Evolutionary conservation across 2,888 invertebrate genomes (phyloP).

Genomic region (Camptogramma bilineatum): DNA sequence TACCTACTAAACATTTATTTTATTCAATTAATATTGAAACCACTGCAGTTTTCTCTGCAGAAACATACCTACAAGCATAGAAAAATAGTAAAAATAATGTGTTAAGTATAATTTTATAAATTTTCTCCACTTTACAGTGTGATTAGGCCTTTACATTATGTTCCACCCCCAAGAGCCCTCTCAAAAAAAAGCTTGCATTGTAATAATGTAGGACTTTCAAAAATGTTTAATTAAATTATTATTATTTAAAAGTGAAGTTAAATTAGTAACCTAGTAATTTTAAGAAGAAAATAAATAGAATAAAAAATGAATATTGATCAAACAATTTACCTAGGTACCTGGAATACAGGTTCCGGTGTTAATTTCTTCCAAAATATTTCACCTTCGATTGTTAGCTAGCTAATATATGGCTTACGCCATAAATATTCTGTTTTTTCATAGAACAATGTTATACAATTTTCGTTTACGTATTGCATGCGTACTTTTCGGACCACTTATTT

Average conservation of each 20-base stretch:
- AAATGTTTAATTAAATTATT: too few species aligned
- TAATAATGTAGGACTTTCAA: too few species aligned
- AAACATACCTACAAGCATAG: too few species aligned
- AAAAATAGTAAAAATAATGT: too few species aligned
- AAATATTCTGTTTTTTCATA: conserved; percentile 8
- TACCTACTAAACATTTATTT: too few species aligned
- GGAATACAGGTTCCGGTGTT: not conserved
- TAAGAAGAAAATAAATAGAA: not conserved
- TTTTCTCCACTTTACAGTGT: not conserved
- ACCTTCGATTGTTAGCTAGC: not conserved
- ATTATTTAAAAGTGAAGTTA: too few species aligned
- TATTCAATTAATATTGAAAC: too few species aligned
- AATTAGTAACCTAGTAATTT: too few species aligned
- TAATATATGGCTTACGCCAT: not conserved
- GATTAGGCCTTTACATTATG: conserved; percentile 21
- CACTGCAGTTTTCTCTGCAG: too few species aligned
- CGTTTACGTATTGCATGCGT: conserved; percentile 1
- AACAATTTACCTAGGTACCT: conserved; percentile 9
- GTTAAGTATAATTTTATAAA: too few species aligned
- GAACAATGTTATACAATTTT: not conserved
- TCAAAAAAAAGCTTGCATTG: too few species aligned
- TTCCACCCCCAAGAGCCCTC: too few species aligned
- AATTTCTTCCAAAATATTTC: not conserved
- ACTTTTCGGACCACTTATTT: conserved; percentile 12
- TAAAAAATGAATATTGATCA: not conserved